Percentiles rank a stretch among this genome's conserved stretches.
phyloP scores from a whole-genome alignment of 2,113 vertebrate species.

The Tichodroma muraria region DNA sequence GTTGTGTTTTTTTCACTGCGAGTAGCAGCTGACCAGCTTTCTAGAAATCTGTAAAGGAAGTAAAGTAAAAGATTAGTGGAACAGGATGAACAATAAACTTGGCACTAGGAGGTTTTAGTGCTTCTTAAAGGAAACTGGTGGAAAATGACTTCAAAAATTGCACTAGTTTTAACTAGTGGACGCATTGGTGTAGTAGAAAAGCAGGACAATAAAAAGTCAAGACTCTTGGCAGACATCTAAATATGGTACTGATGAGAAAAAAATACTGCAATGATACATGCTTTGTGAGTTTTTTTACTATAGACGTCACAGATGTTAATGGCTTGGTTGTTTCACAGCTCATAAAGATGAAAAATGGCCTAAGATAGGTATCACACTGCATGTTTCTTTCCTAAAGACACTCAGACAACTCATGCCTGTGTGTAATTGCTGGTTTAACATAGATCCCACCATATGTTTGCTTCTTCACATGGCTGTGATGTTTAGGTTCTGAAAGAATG shows the following conservation, averaged over 20 bases:
- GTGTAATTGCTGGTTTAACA: background rate
- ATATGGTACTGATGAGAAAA: background rate
- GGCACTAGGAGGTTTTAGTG: background rate
- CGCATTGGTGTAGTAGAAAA: background rate
- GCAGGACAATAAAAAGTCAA: background rate
- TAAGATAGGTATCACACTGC: background rate
- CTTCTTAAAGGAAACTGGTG: background rate
- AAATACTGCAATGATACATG: fast-evolving
- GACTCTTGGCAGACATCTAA: background rate
- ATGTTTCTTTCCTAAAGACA: background rate
- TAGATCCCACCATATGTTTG: background rate
- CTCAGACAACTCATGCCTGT: background rate
- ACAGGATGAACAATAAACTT: background rate
- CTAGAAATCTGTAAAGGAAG: background rate
- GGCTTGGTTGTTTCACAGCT: background rate
- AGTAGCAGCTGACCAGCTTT: background rate
- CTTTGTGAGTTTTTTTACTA: background rate
- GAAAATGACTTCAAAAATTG: background rate
- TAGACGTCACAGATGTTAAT: background rate
- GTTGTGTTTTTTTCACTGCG: background rate
- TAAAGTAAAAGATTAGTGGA: background rate
- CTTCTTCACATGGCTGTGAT: background rate
- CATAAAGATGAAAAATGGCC: background rate
- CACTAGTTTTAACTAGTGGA: background rate
- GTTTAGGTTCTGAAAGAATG: background rate